A percentile compares a stretch with the other conserved stretches of the same genome.
phyloP scores from a whole-genome alignment of 1,140 invertebrate genomes.

The Agrilus planipennis region DNA sequence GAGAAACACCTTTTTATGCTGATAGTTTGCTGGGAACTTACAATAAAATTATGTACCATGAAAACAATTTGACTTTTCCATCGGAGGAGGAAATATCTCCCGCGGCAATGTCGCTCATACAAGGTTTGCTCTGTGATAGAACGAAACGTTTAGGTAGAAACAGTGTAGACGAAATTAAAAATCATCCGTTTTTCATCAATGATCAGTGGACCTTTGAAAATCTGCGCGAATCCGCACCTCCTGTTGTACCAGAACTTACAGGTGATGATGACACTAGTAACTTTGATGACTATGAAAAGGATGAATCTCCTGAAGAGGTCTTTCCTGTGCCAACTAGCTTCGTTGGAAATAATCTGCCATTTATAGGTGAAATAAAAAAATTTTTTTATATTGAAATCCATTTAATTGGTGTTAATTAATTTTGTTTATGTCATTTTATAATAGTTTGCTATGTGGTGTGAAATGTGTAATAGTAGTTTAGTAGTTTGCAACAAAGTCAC shows the following conservation, averaged over 20 bases:
- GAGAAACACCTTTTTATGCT: constrained; percentile 98
- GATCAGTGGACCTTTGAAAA: constrained; percentile 97
- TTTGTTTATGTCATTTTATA: too few species aligned
- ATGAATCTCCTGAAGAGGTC: constrained; percentile 76
- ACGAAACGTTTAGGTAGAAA: constrained; percentile 82
- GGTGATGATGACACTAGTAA: constrained; percentile 97
- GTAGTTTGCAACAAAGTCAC: too few species aligned
- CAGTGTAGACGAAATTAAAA: constrained; percentile 91
- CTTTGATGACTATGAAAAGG: constrained; percentile 95
- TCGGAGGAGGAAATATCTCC: constrained; percentile 86
- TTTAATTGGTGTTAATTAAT: too few species aligned
- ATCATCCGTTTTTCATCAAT: constrained; percentile 90
- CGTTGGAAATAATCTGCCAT: constrained; percentile 95
- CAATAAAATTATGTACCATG: constrained; percentile 98
- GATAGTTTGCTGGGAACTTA: constrained; percentile 97
- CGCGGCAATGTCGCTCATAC: constrained; percentile 86
- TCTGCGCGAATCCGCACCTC: constrained; percentile 84
- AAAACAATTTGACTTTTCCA: constrained; percentile 91
- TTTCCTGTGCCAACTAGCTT: constrained; percentile 96
- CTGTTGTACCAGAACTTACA: constrained; percentile 88
- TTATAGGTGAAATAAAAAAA: too few species aligned
- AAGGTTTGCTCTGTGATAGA: constrained; percentile 86
- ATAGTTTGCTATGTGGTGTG: too few species aligned
- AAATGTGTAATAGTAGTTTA: too few species aligned
- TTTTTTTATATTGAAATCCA: too few species aligned